phyloP scores from a whole-genome alignment of 2,113 vertebrate genomes.

The Anas platyrhynchos region DNA sequence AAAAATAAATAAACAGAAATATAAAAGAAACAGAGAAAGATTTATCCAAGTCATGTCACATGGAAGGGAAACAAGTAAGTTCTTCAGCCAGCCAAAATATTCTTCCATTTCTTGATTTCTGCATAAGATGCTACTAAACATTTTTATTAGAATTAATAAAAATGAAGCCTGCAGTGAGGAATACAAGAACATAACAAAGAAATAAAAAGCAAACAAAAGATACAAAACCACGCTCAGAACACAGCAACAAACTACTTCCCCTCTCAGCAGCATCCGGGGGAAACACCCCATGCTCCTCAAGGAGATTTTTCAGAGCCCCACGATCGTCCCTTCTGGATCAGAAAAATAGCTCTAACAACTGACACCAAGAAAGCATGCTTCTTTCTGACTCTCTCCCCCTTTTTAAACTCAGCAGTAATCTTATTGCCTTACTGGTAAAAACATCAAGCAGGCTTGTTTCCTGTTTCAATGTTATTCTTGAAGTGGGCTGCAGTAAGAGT shows the following conservation, averaged over 20 bases:
- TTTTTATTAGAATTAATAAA: slow-evolving; percentile 26
- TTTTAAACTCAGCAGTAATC: slow-evolving; percentile 67
- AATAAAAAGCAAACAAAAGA: slow-evolving; percentile 5
- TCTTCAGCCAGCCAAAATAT: neutral
- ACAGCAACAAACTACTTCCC: neutral
- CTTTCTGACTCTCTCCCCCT: neutral
- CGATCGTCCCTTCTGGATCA: neutral
- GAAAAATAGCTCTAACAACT: slow-evolving; percentile 49
- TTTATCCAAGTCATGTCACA: neutral
- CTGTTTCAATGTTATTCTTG: slow-evolving; percentile 83
- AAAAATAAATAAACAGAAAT: slow-evolving; percentile 19
- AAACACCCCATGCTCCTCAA: neutral
- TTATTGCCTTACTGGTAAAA: slow-evolving; percentile 74
- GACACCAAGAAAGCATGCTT: slow-evolving; percentile 22
- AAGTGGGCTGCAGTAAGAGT: slow-evolving; percentile 78
- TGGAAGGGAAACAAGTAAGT: neutral
- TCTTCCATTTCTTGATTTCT: neutral
- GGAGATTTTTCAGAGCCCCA: neutral
- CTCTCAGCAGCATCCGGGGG: neutral
- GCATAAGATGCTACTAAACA: neutral
- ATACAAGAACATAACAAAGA: neutral
- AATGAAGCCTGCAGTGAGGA: neutral
- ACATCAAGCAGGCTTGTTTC: slow-evolving; percentile 79
- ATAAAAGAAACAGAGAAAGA: neutral
- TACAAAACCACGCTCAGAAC: neutral